phyloP scores from a whole-genome alignment of 2,888 invertebrate genomes.

The Drosophila meridiana region DNA sequence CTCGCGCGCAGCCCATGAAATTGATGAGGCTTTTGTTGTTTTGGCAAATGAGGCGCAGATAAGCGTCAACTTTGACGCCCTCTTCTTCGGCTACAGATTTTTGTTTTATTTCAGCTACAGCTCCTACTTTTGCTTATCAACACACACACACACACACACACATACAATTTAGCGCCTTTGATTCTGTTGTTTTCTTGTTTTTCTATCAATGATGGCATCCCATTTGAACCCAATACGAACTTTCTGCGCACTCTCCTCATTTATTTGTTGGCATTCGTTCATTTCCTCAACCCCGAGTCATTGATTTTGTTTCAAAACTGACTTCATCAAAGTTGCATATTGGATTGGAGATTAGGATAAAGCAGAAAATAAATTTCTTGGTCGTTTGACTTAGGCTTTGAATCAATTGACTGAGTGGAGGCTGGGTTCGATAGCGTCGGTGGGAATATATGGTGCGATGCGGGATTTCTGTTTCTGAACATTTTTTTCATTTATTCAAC shows the following conservation, averaged over 20 bases:
- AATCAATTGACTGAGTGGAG: background rate
- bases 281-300: conserved; percentile 14
- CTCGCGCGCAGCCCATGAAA: conserved; percentile 58
- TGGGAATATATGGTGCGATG: no score
- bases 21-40: conserved; percentile 76
- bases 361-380: conserved; percentile 1
- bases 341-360: conserved; percentile 4
- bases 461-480: background rate
- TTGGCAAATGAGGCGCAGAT: conserved; percentile 78
- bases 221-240: conserved; percentile 40
- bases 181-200: conserved; percentile 5
- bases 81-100: conserved; percentile 31
- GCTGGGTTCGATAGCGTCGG: background rate
- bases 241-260: conserved; percentile 15
- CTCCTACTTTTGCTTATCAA: conserved; percentile 53
- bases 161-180: conserved; percentile 10
- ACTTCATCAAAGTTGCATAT: conserved; percentile 11
- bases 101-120: conserved; percentile 25
- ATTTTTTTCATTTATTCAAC: no score
- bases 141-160: conserved; percentile 13
- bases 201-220: background rate
- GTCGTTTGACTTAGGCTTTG: background rate
- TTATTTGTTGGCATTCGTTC: conserved; percentile 40
- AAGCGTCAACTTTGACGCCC: conserved; percentile 77
- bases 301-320: conserved; percentile 17